Evolutionary conservation across 2,797 vertebrate genomes (phyloP), one percentile per base, ranked within the genome.

Genomic region (Ctenochaetus hawaiiensis): DNA sequence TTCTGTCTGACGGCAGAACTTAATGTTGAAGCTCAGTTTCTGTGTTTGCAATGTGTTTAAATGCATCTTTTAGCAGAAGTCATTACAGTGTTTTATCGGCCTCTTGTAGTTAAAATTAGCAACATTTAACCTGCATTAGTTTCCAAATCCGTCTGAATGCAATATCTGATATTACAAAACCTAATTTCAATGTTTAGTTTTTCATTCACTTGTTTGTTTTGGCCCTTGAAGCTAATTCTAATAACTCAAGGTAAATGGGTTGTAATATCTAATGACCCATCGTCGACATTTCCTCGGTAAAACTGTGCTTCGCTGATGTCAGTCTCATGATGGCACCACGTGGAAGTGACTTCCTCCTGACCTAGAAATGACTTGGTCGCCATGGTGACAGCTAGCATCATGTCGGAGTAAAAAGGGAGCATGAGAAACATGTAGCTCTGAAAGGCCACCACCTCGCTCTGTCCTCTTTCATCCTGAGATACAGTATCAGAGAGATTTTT

Each of bases 401-500:
- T 59, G 39, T 56, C 37, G 51, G 47, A 11, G 13, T 5, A 8
- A 22, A 49, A 72, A 23, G 6, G 23, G 20, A 34, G 44, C 41
- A 39, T 34, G 39, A 61, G 22, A 41, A 52, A 41, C 45, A 53
- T 26, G 47, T 43, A 34, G 43, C 63, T 67, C 18, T 45, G 20
- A 51, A 60, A 47, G 34, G 16, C 52, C 72, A 57, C 39, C 59
- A 34, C 54, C 20, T 70, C 79, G 37, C 67, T 80, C 79, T 41
- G 70, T 81, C 51, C 26, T 66, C 64, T 72, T 75, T 83, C 62
- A 67, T 74, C 58, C 60, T 22, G 37, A 58, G 47, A 37, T 80
- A 68, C 81, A 76, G 78, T 39, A 80, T 74, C 68, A 44, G 60
- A 77, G 67, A 68, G 54, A 47, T 67, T 72, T 30, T 72, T 30